Evolutionary conservation across 2,888 invertebrate genomes (phyloP).

Genomic region (Phoronis australis): DNA sequence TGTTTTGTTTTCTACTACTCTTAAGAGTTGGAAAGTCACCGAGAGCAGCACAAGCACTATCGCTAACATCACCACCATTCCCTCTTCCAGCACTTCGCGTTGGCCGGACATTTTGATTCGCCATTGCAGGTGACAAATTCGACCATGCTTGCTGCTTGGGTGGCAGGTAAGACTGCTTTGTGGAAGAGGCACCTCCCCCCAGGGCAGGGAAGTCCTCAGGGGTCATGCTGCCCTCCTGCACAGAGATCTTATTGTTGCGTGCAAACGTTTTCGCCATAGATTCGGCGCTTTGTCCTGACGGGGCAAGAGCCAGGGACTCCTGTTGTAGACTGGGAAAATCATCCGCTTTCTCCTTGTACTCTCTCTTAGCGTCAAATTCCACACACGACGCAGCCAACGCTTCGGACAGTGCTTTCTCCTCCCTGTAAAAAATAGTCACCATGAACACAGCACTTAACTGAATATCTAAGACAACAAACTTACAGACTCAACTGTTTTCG

Average conservation of each 20-base stretch:
- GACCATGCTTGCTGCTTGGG: neutral
- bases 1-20: neutral
- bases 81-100: no score
- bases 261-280: slow-evolving; percentile 47
- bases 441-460: no score
- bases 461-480: no score
- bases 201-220: slow-evolving; percentile 22
- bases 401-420: no score
- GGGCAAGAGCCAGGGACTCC: slow-evolving; percentile 7
- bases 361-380: no score
- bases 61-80: neutral
- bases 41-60: neutral
- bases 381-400: no score
- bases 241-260: slow-evolving; percentile 39
- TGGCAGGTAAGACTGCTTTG: no score
- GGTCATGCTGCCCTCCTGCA: slow-evolving; percentile 26
- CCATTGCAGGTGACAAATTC: neutral
- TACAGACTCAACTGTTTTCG: no score
- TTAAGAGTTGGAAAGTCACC: neutral
- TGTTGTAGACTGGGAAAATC: no score
- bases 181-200: neutral
- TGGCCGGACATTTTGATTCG: no score
- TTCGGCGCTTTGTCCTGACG: slow-evolving; percentile 6
- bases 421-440: no score
- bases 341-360: no score